Percentiles rank a stretch among this genome's conserved stretches.
Evolutionary conservation across 1,140 invertebrate species (phyloP).

Genomic region (Pseudomyrmex concolor): DNA sequence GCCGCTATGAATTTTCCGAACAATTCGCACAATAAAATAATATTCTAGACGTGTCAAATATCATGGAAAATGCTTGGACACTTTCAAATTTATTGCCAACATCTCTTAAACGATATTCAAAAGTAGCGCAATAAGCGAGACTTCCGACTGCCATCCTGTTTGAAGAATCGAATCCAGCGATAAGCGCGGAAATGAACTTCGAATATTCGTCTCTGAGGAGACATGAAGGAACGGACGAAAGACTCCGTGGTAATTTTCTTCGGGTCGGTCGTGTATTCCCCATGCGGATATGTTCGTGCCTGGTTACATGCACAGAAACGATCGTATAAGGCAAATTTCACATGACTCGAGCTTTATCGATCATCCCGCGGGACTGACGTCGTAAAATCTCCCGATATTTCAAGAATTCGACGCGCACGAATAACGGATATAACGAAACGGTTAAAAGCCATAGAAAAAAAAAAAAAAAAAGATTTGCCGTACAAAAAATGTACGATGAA

Average conservation of each 20-base stretch:
- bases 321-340: conserved; percentile 47
- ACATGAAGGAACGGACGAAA: conserved; percentile 47
- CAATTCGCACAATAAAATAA: too few relatives aligned
- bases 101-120: conserved; percentile 10
- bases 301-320: conserved; percentile 40
- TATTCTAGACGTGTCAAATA: background rate
- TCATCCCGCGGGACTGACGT: conserved; percentile 10
- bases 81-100: conserved; percentile 16
- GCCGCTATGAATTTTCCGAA: too few relatives aligned
- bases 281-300: conserved; percentile 23
- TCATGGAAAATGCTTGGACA: background rate
- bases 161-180: conserved; percentile 28
- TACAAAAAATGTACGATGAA: too few relatives aligned
- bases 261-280: conserved; percentile 43
- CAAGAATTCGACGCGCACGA: conserved; percentile 28
- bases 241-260: conserved; percentile 58
- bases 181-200: conserved; percentile 26
- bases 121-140: conserved; percentile 4
- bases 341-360: conserved; percentile 49
- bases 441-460: conserved; percentile 15
- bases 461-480: too few relatives aligned
- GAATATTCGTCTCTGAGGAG: conserved; percentile 45
- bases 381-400: conserved; percentile 29
- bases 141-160: background rate
- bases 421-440: conserved; percentile 33